Evolutionary conservation across 2,797 vertebrate genomes (phyloP).

Genomic region (Acanthornis magna): DNA sequence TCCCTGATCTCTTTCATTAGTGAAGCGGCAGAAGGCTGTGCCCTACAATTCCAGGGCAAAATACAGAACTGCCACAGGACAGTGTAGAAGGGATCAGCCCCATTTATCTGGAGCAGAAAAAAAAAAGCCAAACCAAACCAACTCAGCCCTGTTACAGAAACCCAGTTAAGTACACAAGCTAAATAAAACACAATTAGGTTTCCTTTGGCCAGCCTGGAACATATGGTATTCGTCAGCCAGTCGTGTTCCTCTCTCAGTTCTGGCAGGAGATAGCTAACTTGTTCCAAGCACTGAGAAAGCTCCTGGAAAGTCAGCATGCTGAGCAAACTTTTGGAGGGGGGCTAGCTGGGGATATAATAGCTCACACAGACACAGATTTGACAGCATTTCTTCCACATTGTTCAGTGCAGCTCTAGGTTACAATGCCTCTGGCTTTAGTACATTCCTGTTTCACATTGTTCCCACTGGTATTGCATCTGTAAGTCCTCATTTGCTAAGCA

Average conservation of each 20-base stretch:
- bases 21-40: background rate
- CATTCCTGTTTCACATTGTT: slow-evolving; percentile 5
- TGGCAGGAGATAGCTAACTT: slow-evolving; percentile 61
- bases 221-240: slow-evolving; percentile 69
- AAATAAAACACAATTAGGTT: slow-evolving; percentile 66
- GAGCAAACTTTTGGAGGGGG: slow-evolving; percentile 66
- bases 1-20: background rate
- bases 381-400: slow-evolving; percentile 63
- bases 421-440: slow-evolving; percentile 18
- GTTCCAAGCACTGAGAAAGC: slow-evolving; percentile 66
- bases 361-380: slow-evolving; percentile 43
- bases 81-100: background rate
- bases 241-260: slow-evolving; percentile 47
- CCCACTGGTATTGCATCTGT: background rate
- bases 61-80: background rate
- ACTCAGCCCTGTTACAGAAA: slow-evolving; percentile 45
- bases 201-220: slow-evolving; percentile 65
- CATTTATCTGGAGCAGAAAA: background rate
- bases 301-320: slow-evolving; percentile 69
- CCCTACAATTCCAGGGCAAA: background rate
- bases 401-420: slow-evolving; percentile 24
- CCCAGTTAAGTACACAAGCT: slow-evolving; percentile 51
- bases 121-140: background rate
- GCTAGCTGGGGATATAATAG: slow-evolving; percentile 47
- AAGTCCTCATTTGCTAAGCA: background rate